Conservation (phyloP, 53 echinoderm and acorn worm genomes). For the Paracentrotus lividus region DNA sequence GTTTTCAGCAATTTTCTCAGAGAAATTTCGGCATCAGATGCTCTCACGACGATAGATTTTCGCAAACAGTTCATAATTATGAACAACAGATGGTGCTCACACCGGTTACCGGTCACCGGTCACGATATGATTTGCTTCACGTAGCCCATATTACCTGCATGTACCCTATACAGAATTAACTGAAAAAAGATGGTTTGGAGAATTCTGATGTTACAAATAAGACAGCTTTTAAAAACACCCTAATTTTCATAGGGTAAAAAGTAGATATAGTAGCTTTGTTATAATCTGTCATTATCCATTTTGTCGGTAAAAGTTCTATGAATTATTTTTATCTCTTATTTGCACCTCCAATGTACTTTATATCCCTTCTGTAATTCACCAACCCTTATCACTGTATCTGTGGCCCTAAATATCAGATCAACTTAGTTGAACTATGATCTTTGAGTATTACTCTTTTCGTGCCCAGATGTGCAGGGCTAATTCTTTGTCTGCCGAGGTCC, state of each 20-base stretch:
- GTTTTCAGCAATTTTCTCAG: no score
- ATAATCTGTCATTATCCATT: background rate
- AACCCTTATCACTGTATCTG: conserved; percentile 16
- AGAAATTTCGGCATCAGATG: no score
- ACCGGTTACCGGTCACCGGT: no score
- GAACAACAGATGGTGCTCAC: no score
- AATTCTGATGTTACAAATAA: no score
- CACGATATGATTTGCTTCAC: no score
- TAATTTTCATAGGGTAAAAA: background rate
- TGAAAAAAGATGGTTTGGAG: no score
- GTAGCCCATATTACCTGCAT: no score
- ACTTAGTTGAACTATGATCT: background rate
- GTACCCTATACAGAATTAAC: no score
- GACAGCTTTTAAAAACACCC: no score
- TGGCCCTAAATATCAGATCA: conserved; percentile 26
- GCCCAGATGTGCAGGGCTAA: conserved; percentile 43
- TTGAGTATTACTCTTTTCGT: conserved; percentile 16
- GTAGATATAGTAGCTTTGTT: background rate
- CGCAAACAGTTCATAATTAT: no score
- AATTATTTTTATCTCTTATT: conserved; percentile 1
- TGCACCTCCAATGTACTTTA: conserved; percentile 17
- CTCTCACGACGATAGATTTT: no score
- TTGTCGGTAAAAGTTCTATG: background rate
- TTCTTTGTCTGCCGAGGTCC: conserved; percentile 29
- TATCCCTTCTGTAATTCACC: background rate